Evolutionary conservation across 92 coral and sea anemone genomes (phyloP).

Genomic region (Palythoa grandis): DNA sequence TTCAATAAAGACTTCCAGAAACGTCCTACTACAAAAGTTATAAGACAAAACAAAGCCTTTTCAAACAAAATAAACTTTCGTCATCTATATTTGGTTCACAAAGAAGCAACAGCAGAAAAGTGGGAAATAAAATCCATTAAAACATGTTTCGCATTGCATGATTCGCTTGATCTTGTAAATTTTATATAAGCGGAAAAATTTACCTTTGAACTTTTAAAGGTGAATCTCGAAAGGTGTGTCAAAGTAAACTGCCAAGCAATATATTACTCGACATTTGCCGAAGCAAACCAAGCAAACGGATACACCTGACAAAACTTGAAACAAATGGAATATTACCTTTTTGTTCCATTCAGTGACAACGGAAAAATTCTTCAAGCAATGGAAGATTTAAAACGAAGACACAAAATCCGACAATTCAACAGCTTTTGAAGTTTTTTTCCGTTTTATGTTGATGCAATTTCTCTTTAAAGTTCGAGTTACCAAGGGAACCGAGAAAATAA

Average conservation of each 20-base stretch:
- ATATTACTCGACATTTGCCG: neutral
- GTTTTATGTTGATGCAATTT: slow-evolving; percentile 27
- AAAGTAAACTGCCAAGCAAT: neutral
- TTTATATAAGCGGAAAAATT: neutral
- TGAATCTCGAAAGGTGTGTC: neutral
- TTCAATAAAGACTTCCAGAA: neutral
- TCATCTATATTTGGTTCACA: neutral
- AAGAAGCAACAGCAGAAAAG: neutral
- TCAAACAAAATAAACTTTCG: neutral
- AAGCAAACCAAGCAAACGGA: neutral
- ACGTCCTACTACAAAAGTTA: neutral
- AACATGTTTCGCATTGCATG: neutral
- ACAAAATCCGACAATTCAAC: neutral
- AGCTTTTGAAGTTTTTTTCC: neutral
- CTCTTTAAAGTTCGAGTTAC: slow-evolving; percentile 26
- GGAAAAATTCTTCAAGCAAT: neutral
- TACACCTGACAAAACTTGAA: neutral
- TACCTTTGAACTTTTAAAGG: neutral
- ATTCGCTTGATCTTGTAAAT: neutral
- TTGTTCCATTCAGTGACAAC: slow-evolving; percentile 21
- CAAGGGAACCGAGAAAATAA: slow-evolving; percentile 9
- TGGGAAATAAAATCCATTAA: neutral
- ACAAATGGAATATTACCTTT: neutral
- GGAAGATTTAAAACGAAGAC: neutral
- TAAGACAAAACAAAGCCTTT: neutral